Base-by-base conservation (phyloP, 1,140 invertebrate genomes). In the Ridgeia piscesae region DNA sequence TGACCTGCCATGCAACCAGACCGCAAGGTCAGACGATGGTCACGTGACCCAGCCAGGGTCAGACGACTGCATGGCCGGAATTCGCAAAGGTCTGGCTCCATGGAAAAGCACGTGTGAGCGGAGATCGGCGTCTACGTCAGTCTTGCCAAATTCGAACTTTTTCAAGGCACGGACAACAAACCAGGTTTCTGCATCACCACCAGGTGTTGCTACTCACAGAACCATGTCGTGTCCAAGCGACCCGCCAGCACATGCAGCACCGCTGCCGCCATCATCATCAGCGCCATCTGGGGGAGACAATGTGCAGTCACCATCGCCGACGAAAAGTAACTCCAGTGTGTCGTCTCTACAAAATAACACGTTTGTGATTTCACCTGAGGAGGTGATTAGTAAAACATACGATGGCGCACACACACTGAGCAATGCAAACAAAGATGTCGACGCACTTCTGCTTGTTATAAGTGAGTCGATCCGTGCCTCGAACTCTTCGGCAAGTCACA, bases 401-500 rank as follows among this genome's bases (percentile, higher is more conserved):
- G 89, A 42, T 92, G 93, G 92, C 8, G 92, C 92, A 35, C 91
- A 94, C 34, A 93, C 93, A 27, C 94, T 95, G 91, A 93, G 93
- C 17, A 89, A 92, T 88, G 95, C 95, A 9, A 94, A 93, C 50
- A 90, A 94, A 50, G 95, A 95, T 93, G 93, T 95, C 14, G 95
- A 95, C 58, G 92, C 92, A 33, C 93, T 95, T 33, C 88, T 95
- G 21, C 88, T 92, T n/a, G 94, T 95, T 35, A 92, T 95, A 21
- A 95, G 95, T 93, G 91, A 93, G 34, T 95, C 94, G 0, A 94
- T 95, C 93, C 94, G 94, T 91, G 94, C 94, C 9, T 91, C 95
- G 31, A 94, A 94, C 88, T 93, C 94, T 27, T 77, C 89, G 33
- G 33, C 89, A 33, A 93, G 93, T 2, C 77, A 77, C 58, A 77